phyloP scores from a whole-genome alignment of 2,888 invertebrate genomes.

The Sphinx pinastri region DNA sequence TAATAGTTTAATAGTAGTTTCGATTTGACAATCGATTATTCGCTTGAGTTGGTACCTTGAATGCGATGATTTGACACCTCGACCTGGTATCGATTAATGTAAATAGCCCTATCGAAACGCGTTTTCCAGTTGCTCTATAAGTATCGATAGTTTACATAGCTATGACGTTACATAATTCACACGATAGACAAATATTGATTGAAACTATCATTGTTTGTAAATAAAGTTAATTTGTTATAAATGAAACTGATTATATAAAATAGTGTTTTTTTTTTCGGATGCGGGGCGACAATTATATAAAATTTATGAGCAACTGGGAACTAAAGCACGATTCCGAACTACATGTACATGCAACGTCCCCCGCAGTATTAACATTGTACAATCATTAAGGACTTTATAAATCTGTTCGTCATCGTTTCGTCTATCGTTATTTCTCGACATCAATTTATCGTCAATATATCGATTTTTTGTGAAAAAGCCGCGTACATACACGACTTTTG shows the following conservation, averaged over 20 bases:
- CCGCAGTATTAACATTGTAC: conserved; percentile 7
- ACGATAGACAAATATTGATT: background rate
- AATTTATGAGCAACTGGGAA: conserved; percentile 17
- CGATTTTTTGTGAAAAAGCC: background rate
- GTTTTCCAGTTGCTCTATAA: conserved; percentile 20
- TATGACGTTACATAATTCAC: background rate
- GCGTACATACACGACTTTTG: background rate
- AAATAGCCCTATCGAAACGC: conserved; percentile 1
- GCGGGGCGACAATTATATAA: conserved; percentile 1
- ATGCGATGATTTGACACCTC: conserved; percentile 6
- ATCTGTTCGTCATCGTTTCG: background rate
- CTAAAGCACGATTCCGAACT: conserved; percentile 13
- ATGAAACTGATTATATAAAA: background rate
- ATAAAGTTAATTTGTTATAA: conserved; percentile 18
- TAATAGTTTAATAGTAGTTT: conserved; percentile 13
- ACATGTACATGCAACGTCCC: conserved; percentile 16
- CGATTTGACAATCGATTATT: background rate
- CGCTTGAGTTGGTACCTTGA: conserved; percentile 1
- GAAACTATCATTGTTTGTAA: conserved; percentile 14
- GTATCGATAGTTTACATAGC: conserved; percentile 4
- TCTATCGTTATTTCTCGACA: conserved; percentile 4
- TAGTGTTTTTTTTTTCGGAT: background rate
- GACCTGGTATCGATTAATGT: conserved; percentile 19
- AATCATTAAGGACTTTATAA: conserved; percentile 8
- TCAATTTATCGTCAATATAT: background rate